A percentile compares a stretch with the other conserved stretches of the same genome.
Conservation (phyloP, 1,140 invertebrate genomes). For the Bombus difficillimus region DNA sequence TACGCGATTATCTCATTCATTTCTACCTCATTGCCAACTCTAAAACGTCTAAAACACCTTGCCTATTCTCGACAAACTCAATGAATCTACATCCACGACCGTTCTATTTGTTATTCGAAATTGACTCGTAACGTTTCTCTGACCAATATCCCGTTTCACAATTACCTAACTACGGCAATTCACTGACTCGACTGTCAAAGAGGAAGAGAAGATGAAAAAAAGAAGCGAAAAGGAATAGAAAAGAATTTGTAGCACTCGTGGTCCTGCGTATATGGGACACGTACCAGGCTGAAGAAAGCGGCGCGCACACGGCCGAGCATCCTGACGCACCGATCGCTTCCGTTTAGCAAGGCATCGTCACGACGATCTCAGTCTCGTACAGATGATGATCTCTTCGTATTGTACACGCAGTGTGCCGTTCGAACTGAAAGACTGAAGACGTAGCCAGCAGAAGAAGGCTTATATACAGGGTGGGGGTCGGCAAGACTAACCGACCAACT, state of each 20-base stretch:
- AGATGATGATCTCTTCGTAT: slow-evolving; percentile 53
- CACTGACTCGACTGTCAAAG: not conserved
- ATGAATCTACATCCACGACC: not conserved
- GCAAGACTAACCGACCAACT: slow-evolving; percentile 50
- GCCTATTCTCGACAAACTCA: too few species aligned
- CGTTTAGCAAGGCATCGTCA: slow-evolving; percentile 54
- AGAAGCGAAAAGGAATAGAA: not conserved
- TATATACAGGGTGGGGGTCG: slow-evolving; percentile 68
- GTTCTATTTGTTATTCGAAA: too few species aligned
- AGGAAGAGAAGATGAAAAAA: not conserved
- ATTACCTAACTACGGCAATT: not conserved
- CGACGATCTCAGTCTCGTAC: slow-evolving; percentile 18
- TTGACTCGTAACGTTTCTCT: too few species aligned
- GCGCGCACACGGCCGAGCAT: slow-evolving; percentile 52
- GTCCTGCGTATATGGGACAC: slow-evolving; percentile 30
- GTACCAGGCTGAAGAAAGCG: slow-evolving; percentile 61
- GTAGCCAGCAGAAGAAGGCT: slow-evolving; percentile 59
- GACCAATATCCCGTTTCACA: not conserved
- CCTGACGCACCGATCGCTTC: slow-evolving; percentile 28
- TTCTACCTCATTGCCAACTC: not conserved
- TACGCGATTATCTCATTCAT: not conserved
- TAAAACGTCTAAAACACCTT: not conserved
- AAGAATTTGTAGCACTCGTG: not conserved
- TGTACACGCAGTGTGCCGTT: slow-evolving; percentile 57
- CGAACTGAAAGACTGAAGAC: slow-evolving; percentile 68